Evolutionary conservation across 2,888 invertebrate species (phyloP).

Genomic region (Bombylius discolor): DNA sequence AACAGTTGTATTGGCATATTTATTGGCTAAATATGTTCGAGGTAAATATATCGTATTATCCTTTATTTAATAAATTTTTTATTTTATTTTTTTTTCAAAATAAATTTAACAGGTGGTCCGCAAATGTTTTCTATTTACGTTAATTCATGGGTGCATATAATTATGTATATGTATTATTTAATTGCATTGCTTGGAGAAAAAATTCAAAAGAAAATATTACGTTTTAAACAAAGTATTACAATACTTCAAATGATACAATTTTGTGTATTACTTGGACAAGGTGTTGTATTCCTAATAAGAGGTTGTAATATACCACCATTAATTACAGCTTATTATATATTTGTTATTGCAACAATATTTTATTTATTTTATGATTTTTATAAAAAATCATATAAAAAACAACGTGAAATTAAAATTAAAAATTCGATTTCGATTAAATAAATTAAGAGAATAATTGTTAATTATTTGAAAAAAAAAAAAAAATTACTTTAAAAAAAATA

Average conservation of each 20-base stretch:
- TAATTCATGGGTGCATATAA: constrained; percentile 53
- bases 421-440: neutral
- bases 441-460: neutral
- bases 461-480: neutral
- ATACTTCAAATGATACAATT: constrained; percentile 62
- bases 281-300: constrained; percentile 40
- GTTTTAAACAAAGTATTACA: constrained; percentile 49
- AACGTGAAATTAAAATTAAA: neutral
- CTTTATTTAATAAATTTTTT: neutral
- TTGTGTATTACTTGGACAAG: constrained; percentile 46
- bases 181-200: constrained; percentile 45
- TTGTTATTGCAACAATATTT: constrained; percentile 50
- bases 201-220: constrained; percentile 41
- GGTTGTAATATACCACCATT: constrained; percentile 43
- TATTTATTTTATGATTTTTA: constrained; percentile 63
- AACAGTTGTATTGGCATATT: constrained; percentile 47
- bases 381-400: constrained; percentile 40
- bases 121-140: constrained; percentile 50
- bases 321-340: constrained; percentile 43
- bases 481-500: no score
- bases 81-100: neutral
- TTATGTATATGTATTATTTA: constrained; percentile 69
- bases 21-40: constrained; percentile 48
- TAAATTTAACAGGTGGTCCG: constrained; percentile 45
- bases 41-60: constrained; percentile 38